phyloP scores from a whole-genome alignment of 2,113 vertebrate genomes.

The Neogobius melanostomus region DNA sequence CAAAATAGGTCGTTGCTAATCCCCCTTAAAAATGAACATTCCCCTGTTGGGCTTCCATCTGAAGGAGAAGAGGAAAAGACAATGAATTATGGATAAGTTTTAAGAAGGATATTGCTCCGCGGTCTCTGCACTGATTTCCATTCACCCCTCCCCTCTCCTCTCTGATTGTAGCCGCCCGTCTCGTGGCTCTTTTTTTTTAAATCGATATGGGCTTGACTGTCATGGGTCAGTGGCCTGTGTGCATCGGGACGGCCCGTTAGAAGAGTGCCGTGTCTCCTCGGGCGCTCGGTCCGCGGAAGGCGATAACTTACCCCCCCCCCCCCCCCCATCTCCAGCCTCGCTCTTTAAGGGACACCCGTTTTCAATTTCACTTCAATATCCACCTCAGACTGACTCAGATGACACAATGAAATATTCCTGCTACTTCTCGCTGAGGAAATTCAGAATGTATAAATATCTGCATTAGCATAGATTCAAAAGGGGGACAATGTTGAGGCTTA shows the following conservation, averaged over 20 bases:
- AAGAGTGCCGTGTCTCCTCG: slow-evolving; percentile 50
- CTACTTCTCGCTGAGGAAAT: slow-evolving; percentile 16
- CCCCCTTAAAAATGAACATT: slow-evolving; percentile 56
- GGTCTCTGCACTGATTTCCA: slow-evolving; percentile 47
- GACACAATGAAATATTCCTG: slow-evolving; percentile 48
- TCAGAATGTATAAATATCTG: slow-evolving; percentile 14
- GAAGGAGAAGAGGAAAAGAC: slow-evolving; percentile 48
- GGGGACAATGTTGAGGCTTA: background rate
- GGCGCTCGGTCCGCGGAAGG: slow-evolving; percentile 43
- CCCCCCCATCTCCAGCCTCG: slow-evolving; percentile 56
- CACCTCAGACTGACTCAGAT: slow-evolving; percentile 57
- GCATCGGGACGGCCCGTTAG: slow-evolving; percentile 55
- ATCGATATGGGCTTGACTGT: slow-evolving; percentile 71
- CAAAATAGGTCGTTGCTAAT: slow-evolving; percentile 67
- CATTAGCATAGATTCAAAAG: slow-evolving; percentile 9
- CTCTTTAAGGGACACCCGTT: slow-evolving; percentile 59
- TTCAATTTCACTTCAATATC: slow-evolving; percentile 69
- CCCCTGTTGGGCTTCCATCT: slow-evolving; percentile 33
- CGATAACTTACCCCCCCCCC: slow-evolving; percentile 67
- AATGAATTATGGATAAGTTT: slow-evolving; percentile 78
- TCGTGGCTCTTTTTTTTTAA: slow-evolving; percentile 61
- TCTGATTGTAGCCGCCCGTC: slow-evolving; percentile 32
- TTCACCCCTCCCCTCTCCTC: slow-evolving; percentile 27
- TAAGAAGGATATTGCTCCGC: slow-evolving; percentile 67
- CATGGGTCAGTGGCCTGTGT: slow-evolving; percentile 74